A percentile compares a stretch with the other conserved stretches of the same genome.
Evolutionary conservation across 2,113 vertebrate genomes (phyloP).

Genomic region (Rhynchopsitta pachyrhyncha): DNA sequence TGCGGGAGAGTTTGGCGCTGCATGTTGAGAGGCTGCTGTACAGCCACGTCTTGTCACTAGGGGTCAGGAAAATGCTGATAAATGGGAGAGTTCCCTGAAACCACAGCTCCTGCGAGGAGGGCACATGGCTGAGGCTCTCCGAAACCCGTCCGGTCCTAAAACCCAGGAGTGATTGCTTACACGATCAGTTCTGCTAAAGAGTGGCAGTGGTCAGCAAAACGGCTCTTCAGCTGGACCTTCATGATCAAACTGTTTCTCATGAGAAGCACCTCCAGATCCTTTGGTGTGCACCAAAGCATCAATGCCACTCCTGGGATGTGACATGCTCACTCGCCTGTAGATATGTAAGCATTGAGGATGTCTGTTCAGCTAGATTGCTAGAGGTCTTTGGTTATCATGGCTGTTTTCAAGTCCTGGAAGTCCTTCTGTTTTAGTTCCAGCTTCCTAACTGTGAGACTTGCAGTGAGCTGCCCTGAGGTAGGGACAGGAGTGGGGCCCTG

Average conservation of each 20-base stretch:
- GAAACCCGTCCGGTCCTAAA: accelerated
- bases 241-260: accelerated
- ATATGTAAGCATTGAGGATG: accelerated
- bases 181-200: neutral
- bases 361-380: neutral
- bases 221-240: neutral
- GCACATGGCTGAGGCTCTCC: neutral
- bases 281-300: neutral
- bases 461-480: neutral
- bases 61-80: conserved; percentile 54
- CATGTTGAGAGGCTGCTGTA: neutral
- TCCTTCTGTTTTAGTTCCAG: neutral
- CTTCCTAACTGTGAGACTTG: neutral
- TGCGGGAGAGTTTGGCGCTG: accelerated
- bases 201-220: accelerated
- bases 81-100: neutral
- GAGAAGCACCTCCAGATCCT: neutral
- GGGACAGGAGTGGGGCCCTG: neutral
- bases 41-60: conserved; percentile 25
- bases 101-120: neutral
- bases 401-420: neutral
- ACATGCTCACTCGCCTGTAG: accelerated
- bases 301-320: neutral
- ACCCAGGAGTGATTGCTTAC: neutral
- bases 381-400: neutral